Evolutionary conservation across 1,140 invertebrate species (phyloP).

Genomic region (Tribolium castaneum): DNA sequence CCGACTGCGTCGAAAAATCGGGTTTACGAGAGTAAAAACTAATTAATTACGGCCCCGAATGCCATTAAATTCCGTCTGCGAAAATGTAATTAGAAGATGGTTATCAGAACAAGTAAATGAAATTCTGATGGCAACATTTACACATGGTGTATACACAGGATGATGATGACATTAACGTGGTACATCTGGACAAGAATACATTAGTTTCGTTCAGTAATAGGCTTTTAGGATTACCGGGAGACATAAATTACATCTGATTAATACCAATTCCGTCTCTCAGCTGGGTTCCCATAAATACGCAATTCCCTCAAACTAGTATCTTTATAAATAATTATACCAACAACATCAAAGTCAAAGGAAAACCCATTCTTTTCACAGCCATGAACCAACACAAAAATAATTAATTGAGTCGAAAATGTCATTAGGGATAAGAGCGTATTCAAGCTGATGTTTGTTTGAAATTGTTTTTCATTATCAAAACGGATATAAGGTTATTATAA

Average conservation of each 20-base stretch:
- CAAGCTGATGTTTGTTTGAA: conserved; percentile 9
- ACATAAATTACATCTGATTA: conserved; percentile 43
- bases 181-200: conserved; percentile 43
- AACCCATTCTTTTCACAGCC: conserved; percentile 3
- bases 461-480: not conserved
- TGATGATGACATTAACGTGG: conserved; percentile 38
- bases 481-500: not conserved
- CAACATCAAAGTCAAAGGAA: conserved; percentile 22
- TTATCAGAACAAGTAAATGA: conserved; percentile 40
- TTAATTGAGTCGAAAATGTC: conserved; percentile 26
- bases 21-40: not conserved
- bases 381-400: conserved; percentile 20
- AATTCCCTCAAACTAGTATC: not conserved
- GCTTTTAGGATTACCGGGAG: conserved; percentile 37
- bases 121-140: conserved; percentile 40
- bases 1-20: not conserved
- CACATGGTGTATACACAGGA: conserved; percentile 29
- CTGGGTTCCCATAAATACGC: conserved; percentile 29
- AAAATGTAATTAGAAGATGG: conserved; percentile 41
- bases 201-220: conserved; percentile 43
- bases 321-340: conserved; percentile 20
- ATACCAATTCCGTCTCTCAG: conserved; percentile 36
- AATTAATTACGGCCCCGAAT: conserved; percentile 21
- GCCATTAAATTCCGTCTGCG: conserved; percentile 36
- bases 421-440: conserved; percentile 11